Evolutionary conservation across 2,888 invertebrate genomes (phyloP), one percentile per base, ranked within the genome.

Genomic region (Acholoe squamosa): DNA sequence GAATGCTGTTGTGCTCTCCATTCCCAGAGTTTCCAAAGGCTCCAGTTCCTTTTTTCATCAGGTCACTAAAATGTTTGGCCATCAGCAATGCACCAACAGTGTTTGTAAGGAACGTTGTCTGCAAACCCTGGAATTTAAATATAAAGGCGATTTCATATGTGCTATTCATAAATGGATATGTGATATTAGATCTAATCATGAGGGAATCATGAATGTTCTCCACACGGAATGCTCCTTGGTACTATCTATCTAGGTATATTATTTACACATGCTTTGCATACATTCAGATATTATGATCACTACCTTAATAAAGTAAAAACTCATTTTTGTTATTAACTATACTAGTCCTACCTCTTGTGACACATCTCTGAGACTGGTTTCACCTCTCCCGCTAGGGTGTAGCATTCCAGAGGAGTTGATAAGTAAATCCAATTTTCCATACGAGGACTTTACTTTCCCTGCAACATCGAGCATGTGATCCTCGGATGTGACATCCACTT

Each of bases 401-500:
- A 94, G 91, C 89, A 94, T 93, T 25, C 92, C 94, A 51, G 94
- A 93, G 84, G 92, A 93, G 89, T 94, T 94, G 25, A 94, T 93
- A 5, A 94, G 91, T n/a, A 94, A 91, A 90, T 94, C 94, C n/a
- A 94, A 89, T 61, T 92, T 91, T 43, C 94, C 94, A 91, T 92
- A 92, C 33, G 91, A 90, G n/a, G 92, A 88, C 19, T 91, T 91
- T 0, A 93, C 93, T 31, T 89, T 88, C 3, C 89, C 67, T 28
- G 93, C 92, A 10, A 93, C 93, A 19, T 84, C 88, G 90, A 92
- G 88, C 0, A 94, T 93, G 34, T 93, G 92, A 31, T 88, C 86
- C 67, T 94, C 93, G 28, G 93, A 80, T 0, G 92, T 93, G 0
- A 94, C 93, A 91, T 94, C 94, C 51, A 94, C 71, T 34, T 34